Conservation (phyloP, 2,888 invertebrate genomes). For the Caenorhabditis imperialis region DNA sequence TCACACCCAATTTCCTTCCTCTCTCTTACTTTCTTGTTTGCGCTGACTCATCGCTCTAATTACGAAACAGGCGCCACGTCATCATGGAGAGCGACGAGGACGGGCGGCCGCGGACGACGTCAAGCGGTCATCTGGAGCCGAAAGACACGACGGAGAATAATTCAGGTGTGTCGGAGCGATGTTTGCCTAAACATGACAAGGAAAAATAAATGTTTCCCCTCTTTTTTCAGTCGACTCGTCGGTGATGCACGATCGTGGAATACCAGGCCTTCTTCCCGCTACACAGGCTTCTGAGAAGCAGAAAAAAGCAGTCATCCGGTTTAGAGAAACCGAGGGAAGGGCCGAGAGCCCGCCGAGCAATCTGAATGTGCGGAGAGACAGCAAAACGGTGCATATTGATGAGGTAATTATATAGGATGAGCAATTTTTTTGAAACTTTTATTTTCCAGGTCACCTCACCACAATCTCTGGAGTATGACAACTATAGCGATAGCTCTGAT, state of each 20-base stretch:
- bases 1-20: no score
- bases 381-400: slow-evolving; percentile 47
- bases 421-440: neutral
- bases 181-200: no score
- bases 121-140: slow-evolving; percentile 45
- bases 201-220: no score
- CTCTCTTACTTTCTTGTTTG: neutral
- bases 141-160: slow-evolving; percentile 30
- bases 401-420: slow-evolving; percentile 18
- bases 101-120: slow-evolving; percentile 32
- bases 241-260: slow-evolving; percentile 51
- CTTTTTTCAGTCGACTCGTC: slow-evolving; percentile 39
- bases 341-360: slow-evolving; percentile 40
- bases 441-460: slow-evolving; percentile 44
- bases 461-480: slow-evolving; percentile 56
- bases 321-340: slow-evolving; percentile 43
- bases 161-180: slow-evolving; percentile 19
- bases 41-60: neutral
- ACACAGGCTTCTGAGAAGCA: slow-evolving; percentile 41
- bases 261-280: slow-evolving; percentile 51
- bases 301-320: slow-evolving; percentile 47
- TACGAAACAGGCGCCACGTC: neutral
- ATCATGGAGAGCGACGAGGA: slow-evolving; percentile 38
- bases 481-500: slow-evolving; percentile 35
- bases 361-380: slow-evolving; percentile 18